Evolutionary conservation across 2,888 invertebrate genomes (phyloP).

Genomic region (Mythimna albipuncta): DNA sequence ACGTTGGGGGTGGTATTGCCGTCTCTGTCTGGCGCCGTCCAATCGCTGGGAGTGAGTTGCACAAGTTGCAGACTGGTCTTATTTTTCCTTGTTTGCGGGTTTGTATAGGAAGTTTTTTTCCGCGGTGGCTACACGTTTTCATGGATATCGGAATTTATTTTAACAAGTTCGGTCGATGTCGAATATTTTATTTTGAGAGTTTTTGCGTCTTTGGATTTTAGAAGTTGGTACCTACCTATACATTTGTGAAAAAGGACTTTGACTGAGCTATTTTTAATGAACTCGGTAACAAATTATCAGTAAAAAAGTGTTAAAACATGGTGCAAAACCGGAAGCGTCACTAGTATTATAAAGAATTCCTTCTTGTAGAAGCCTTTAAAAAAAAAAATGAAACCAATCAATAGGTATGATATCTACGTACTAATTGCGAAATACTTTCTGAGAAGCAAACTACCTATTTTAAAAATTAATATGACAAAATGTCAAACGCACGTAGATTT

Average conservation of each 20-base stretch:
- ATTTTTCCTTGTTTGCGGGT: conserved; percentile 85
- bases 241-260: background rate
- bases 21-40: conserved; percentile 78
- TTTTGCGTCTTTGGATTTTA: conserved; percentile 16
- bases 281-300: background rate
- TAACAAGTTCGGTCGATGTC: conserved; percentile 49
- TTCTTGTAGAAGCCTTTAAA: too few species aligned
- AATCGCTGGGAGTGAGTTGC: conserved; percentile 77
- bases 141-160: conserved; percentile 62
- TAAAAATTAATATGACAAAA: background rate
- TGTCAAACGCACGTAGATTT: background rate
- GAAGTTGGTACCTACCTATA: too few species aligned
- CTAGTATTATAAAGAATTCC: too few species aligned
- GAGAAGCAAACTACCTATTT: too few species aligned
- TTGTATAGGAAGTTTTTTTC: conserved; percentile 73
- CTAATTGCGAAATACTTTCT: too few species aligned
- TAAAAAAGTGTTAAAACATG: background rate
- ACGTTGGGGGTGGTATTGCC: conserved; percentile 38
- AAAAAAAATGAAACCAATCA: too few species aligned
- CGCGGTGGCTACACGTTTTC: conserved; percentile 64
- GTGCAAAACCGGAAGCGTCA: too few species aligned
- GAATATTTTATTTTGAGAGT: conserved; percentile 47
- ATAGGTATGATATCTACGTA: too few species aligned
- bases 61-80: conserved; percentile 77
- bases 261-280: background rate